Evolutionary conservation across 2,797 vertebrate genomes (phyloP).

Genomic region (Ataeniobius toweri): DNA sequence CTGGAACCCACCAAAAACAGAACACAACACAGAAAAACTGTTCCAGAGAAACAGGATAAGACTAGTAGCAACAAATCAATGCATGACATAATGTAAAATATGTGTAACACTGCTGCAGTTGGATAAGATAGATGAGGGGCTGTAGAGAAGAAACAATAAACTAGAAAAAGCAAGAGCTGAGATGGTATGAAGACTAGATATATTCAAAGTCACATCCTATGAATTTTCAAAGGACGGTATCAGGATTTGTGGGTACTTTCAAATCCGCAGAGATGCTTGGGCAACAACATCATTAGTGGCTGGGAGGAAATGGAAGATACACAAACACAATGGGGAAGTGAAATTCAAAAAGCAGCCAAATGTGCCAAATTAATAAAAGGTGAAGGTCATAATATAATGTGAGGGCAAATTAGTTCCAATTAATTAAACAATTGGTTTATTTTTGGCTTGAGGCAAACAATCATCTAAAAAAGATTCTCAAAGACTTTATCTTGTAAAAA

Average conservation of each 20-base stretch:
- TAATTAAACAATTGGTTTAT: not conserved
- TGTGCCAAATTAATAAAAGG: constrained; percentile 29
- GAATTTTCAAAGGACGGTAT: constrained; percentile 57
- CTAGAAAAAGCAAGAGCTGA: constrained; percentile 6
- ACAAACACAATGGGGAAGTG: constrained; percentile 20
- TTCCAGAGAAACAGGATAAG: constrained; percentile 25
- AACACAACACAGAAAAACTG: constrained; percentile 36
- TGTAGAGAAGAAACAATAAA: not conserved
- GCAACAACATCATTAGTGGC: constrained; percentile 39
- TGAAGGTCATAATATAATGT: constrained; percentile 38
- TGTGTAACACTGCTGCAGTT: constrained; percentile 43
- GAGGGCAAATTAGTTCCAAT: not conserved
- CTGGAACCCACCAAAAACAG: constrained; percentile 74
- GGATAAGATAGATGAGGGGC: constrained; percentile 25
- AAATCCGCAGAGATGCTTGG: constrained; percentile 36
- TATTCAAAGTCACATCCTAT: constrained; percentile 59
- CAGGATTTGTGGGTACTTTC: constrained; percentile 50
- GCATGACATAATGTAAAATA: constrained; percentile 31
- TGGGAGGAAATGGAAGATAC: constrained; percentile 21
- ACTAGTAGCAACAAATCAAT: constrained; percentile 18
- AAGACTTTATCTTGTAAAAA: not conserved
- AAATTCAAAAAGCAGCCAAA: constrained; percentile 24
- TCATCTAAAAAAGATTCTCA: not conserved
- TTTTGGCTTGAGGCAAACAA: not conserved
- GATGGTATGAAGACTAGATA: constrained; percentile 29